These are phyloP conservation scores for Gorsachius goisagi DNA, from an alignment of 2,113 vertebrate genomes.

Conservation along the genomic window DNA sequence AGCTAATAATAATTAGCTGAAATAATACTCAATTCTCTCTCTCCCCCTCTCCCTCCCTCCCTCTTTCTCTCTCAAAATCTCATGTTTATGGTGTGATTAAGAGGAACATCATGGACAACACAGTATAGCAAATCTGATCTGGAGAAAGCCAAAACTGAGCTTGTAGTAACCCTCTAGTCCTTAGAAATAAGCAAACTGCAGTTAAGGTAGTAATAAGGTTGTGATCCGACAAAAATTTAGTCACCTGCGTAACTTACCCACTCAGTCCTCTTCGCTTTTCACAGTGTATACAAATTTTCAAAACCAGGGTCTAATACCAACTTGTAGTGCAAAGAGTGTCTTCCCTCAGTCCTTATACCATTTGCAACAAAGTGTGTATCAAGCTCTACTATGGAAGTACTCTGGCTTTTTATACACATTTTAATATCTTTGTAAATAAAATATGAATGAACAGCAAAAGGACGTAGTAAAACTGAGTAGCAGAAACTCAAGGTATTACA, in stretches of 20 bases:
- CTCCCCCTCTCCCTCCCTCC: neutral
- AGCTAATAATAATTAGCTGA: neutral
- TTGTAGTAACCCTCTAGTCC: neutral
- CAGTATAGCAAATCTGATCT: fast-evolving
- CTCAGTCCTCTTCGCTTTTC: neutral
- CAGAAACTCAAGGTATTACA: neutral
- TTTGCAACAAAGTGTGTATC: neutral
- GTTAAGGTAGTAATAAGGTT: neutral
- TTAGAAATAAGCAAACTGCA: neutral
- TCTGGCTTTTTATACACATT: neutral
- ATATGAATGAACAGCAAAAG: neutral
- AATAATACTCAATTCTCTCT: neutral
- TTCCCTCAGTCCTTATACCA: neutral
- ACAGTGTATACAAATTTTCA: neutral
- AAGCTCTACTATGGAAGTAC: neutral
- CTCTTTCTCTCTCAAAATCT: neutral
- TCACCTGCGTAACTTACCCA: neutral
- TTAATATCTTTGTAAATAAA: neutral
- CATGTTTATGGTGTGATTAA: neutral
- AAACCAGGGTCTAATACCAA: neutral
- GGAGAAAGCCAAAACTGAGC: neutral
- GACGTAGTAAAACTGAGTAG: neutral
- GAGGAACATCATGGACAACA: neutral
- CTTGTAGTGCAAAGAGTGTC: neutral
- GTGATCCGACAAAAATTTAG: neutral